Evolutionary conservation across 92 coral and sea anemone species (phyloP).

Genomic region (Palythoa grandiflora): DNA sequence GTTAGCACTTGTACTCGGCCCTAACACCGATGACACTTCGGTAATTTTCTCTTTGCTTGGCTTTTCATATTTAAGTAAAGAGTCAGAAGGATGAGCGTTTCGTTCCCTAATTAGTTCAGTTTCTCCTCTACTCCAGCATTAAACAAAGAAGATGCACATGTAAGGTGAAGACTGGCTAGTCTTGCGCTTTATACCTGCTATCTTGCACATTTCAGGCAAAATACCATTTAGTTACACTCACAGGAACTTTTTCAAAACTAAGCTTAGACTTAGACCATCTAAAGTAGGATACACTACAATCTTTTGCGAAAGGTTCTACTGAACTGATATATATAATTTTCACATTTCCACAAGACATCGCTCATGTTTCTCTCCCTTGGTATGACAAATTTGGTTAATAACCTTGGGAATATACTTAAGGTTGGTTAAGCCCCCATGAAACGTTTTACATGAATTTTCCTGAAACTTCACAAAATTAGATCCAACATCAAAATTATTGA

Average conservation of each 20-base stretch:
- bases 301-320: slow-evolving; percentile 11
- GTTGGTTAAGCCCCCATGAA: slow-evolving; percentile 54
- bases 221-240: background rate
- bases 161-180: background rate
- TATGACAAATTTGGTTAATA: slow-evolving; percentile 40
- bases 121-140: too few relatives aligned
- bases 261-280: slow-evolving; percentile 8
- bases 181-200: too few relatives aligned
- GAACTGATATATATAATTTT: background rate
- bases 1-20: too few relatives aligned
- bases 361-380: background rate
- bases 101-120: too few relatives aligned
- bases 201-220: too few relatives aligned
- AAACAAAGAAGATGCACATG: background rate
- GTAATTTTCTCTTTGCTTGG: too few relatives aligned
- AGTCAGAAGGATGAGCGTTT: too few relatives aligned
- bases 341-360: slow-evolving; percentile 17
- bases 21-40: too few relatives aligned
- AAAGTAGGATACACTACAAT: slow-evolving; percentile 27
- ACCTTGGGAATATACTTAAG: slow-evolving; percentile 47
- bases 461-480: slow-evolving; percentile 47
- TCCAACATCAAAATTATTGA: slow-evolving; percentile 41
- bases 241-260: slow-evolving; percentile 47
- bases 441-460: slow-evolving; percentile 53
- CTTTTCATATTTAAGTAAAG: too few relatives aligned